Evolutionary conservation across 2,113 vertebrate species (phyloP), one percentile per base, ranked within the genome.

Genomic region (Calidris pygmaea): DNA sequence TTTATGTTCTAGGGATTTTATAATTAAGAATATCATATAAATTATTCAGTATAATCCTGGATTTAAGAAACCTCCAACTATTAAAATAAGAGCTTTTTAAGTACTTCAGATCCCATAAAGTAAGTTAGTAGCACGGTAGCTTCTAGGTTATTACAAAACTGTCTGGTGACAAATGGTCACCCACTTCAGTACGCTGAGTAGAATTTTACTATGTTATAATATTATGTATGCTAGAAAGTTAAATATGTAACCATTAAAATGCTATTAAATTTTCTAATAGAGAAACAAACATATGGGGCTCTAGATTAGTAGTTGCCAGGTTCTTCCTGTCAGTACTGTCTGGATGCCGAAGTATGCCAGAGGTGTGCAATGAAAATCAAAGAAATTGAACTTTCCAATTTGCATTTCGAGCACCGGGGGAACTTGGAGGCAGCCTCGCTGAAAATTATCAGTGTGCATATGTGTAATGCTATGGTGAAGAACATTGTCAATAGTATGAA

Each of bases 301-400:
- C 43, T 67, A 72, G 71, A 58, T 75, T 50, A 83, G 32, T 30
- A 55, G 24, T 47, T 94, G 75, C 77, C 84, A 92, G 59, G 55
- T 82, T 67, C 17, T 39, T 87, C 45, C 62, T 84, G 53, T 60
- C 13, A 39, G 11, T 8, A 10, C 12, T 74, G 67, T 66, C 15
- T 58, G 27, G 20, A n/a, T 94, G 50, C n/a, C 70, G 65, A 88
- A 83, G 21, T 19, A 62, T 65, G 48, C 78, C 77, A 66, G 72
- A 81, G 58, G 26, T 70, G 70, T 22, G 35, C n/a, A 73, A 32
- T 15, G 35, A 65, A 76, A 94, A 91, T 16, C 34, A 45, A 79
- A 87, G 52, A 78, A 70, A 29, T 32, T 30, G 45, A 94, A 90
- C 78, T 70, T 67, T 24, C 23, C 59, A 71, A 59, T 87, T 95